Evolutionary conservation across 2,113 vertebrate species (phyloP), one percentile per base, ranked within the genome.

Genomic region (Pungitius pungitius): DNA sequence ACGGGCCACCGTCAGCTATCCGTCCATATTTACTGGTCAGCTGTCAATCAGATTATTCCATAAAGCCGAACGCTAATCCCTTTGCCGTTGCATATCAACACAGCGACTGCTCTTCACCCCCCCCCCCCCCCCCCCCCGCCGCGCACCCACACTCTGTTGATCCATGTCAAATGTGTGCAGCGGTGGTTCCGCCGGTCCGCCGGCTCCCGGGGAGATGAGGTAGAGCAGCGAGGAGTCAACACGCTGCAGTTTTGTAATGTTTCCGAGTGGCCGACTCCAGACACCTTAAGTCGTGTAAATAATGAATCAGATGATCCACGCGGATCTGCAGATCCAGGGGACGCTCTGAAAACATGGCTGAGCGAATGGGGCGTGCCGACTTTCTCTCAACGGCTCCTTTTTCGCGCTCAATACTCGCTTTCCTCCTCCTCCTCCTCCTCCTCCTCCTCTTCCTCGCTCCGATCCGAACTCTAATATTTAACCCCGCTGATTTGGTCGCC

Each of bases 31-130:
- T 86, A 89, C 87, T 51, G 60, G 83, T 93, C 90, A 92, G 86
- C 91, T 92, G 91, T 92, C 91, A 92, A 90, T 92, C 87, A 90
- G 89, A 94, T 94, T 92, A 93, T 84, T n/a, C 85, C 77, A 90
- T 80, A 87, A 91, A 89, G 85, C 90, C 75, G 74, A 37, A 67
- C 33, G 62, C 35, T 88, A 91, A 92, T 91, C 89, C 80, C 75
- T 83, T 63, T 73, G 68, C 84, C 77, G 70, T 85, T 89, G 73
- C 85, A 80, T 70, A 80, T 85, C 72, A 78, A 77, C 86, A 82
- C 56, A n/a, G n/a, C 52, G 68, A 54, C 61, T 72, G 62, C 83
- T 57, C 79, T 65, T 65, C 33, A 68, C 56, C 78, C 43, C 13
- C 11, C 60, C 52, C 4, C 1, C 49, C 39, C 20, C 30, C 3